phyloP scores from a whole-genome alignment of 2,888 invertebrate genomes.

The Caenorhabditis sp. region DNA sequence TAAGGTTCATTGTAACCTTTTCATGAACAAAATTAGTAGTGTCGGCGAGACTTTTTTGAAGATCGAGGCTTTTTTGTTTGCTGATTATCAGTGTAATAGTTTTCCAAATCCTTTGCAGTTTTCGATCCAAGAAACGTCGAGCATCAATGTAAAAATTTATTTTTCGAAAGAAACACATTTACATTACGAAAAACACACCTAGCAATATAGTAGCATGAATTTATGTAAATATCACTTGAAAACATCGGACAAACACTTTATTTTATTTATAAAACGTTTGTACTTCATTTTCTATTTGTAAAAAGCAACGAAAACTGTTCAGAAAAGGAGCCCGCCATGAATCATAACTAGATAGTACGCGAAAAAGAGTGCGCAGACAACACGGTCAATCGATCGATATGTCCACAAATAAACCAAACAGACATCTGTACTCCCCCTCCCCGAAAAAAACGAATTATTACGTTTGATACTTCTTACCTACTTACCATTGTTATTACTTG shows the following conservation, averaged over 20 bases:
- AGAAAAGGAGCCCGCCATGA: background rate
- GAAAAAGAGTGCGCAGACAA: background rate
- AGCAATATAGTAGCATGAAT: background rate
- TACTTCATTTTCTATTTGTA: background rate
- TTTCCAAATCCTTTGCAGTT: too few species aligned
- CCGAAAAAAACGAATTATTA: background rate
- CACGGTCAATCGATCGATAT: conserved; percentile 1
- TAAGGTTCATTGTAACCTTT: too few species aligned
- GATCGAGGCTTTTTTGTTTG: too few species aligned
- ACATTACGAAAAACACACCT: background rate
- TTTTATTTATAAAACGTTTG: background rate
- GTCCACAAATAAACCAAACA: background rate
- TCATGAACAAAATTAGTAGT: too few species aligned
- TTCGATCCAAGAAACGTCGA: too few species aligned
- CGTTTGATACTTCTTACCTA: background rate
- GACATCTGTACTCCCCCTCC: background rate
- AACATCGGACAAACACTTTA: background rate
- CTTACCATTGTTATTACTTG: background rate
- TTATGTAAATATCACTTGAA: background rate
- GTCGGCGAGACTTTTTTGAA: too few species aligned
- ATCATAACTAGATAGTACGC: background rate
- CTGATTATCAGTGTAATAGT: too few species aligned
- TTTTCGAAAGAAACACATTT: too few species aligned
- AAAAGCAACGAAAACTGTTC: background rate
- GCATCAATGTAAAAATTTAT: too few species aligned